Percentiles rank a stretch among this genome's conserved stretches.
Conservation (phyloP, 2,113 vertebrate genomes). For the Carassius gibelio region DNA sequence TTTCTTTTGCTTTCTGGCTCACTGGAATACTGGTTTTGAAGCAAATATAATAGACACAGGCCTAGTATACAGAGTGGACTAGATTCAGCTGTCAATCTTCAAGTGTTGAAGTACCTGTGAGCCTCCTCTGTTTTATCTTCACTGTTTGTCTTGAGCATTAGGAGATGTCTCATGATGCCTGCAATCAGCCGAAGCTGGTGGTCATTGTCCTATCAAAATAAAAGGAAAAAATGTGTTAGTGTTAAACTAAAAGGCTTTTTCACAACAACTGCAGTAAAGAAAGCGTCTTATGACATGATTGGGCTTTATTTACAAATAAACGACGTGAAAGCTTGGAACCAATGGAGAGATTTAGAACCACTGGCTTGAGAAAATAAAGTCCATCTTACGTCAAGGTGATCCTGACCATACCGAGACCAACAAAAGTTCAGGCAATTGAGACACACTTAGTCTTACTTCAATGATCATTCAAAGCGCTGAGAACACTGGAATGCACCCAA, state of each 20-base stretch:
- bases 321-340: not conserved
- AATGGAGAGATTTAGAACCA: not conserved
- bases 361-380: not conserved
- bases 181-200: slow-evolving; percentile 89
- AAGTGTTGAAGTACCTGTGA: slow-evolving; percentile 84
- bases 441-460: slow-evolving; percentile 15
- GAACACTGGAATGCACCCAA: not conserved
- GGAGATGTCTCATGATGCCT: slow-evolving; percentile 90
- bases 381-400: not conserved
- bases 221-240: slow-evolving; percentile 4
- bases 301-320: not conserved
- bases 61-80: not conserved
- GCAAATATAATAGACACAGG: not conserved
- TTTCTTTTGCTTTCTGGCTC: slow-evolving; percentile 57
- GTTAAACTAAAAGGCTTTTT: not conserved
- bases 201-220: slow-evolving; percentile 81
- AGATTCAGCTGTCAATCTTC: not conserved
- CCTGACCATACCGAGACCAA: not conserved
- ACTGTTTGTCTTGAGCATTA: slow-evolving; percentile 87
- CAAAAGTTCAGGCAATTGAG: not conserved
- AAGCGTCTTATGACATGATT: not conserved
- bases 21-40: not conserved
- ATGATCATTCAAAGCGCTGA: not conserved
- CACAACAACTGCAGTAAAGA: not conserved
- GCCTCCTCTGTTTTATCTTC: slow-evolving; percentile 96